Conservation (phyloP, 2,797 vertebrate species). For the Mustela erminea region DNA sequence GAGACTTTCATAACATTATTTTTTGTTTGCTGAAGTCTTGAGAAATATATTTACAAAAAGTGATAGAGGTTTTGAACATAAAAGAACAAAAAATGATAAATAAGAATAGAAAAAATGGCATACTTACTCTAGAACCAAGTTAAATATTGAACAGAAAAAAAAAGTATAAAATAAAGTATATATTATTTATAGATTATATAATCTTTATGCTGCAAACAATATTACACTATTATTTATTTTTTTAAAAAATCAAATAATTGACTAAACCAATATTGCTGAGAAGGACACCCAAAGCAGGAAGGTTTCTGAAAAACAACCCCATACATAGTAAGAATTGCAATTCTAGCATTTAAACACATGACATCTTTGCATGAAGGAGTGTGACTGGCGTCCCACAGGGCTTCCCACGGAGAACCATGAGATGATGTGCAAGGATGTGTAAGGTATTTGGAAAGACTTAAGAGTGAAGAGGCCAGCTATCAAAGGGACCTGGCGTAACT, state of each 20-base stretch:
- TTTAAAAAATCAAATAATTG: background rate
- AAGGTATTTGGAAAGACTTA: background rate
- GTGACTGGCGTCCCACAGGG: background rate
- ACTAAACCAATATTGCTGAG: background rate
- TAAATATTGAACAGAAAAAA: constrained; percentile 27
- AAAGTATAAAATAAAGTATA: background rate
- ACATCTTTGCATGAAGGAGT: background rate
- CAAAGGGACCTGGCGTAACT: no score
- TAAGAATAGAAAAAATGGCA: background rate
- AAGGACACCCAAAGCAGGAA: background rate
- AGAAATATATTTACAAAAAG: background rate
- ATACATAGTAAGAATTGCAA: background rate
- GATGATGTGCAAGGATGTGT: background rate
- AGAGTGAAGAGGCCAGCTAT: background rate
- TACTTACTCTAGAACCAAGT: background rate
- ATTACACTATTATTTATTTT: background rate
- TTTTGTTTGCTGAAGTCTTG: background rate
- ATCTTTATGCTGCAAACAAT: background rate
- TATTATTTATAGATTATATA: background rate
- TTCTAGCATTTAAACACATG: background rate
- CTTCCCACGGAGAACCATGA: background rate
- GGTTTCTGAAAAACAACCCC: background rate
- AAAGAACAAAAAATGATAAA: background rate
- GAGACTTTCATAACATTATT: background rate
- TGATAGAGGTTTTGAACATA: background rate